phyloP scores from a whole-genome alignment of 2,113 vertebrate genomes.

The Eptesicus fuscus region DNA sequence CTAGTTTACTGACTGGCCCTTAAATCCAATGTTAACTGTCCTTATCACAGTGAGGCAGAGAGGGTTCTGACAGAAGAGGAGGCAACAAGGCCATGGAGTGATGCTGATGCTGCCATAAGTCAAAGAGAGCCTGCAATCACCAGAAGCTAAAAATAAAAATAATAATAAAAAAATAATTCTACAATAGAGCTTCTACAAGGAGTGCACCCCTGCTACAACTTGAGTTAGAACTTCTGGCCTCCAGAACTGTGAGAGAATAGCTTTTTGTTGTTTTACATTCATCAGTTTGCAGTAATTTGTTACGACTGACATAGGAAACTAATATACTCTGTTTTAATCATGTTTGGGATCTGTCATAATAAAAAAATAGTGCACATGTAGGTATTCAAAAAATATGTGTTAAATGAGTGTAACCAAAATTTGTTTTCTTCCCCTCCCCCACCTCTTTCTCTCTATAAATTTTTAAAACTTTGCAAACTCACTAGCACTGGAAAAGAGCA shows the following conservation, averaged over 20 bases:
- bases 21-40: background rate
- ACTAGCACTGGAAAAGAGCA: background rate
- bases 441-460: background rate
- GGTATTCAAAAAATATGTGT: background rate
- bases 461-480: background rate
- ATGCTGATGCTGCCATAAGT: background rate
- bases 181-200: fast-evolving
- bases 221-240: background rate
- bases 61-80: background rate
- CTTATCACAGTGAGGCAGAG: background rate
- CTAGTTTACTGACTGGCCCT: background rate
- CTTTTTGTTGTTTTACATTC: background rate
- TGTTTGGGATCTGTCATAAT: background rate
- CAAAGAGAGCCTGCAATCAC: background rate
- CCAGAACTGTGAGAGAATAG: background rate
- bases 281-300: background rate
- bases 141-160: background rate
- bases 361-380: background rate
- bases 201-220: background rate
- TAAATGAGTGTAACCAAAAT: background rate
- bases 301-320: background rate
- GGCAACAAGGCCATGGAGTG: background rate
- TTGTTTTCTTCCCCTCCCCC: too few species aligned
- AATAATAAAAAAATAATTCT: background rate
- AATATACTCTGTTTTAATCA: background rate